phyloP scores from a whole-genome alignment of 2,888 invertebrate species.

The Troides aeacus region DNA sequence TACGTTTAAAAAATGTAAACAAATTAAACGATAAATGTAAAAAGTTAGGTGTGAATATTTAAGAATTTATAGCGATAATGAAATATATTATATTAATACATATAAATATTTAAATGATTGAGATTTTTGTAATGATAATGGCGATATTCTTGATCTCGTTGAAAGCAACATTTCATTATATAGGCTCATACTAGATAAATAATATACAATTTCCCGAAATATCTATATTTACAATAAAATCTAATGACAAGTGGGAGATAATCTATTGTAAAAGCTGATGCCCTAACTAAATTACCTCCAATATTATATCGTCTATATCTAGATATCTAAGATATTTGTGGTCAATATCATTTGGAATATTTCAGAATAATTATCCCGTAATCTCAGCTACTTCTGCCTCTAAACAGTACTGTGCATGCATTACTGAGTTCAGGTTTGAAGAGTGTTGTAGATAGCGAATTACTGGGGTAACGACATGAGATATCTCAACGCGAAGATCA shows the following conservation, averaged over 20 bases:
- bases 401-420: no score
- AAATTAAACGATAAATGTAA: conserved; percentile 39
- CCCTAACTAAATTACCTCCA: background rate
- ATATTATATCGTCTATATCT: background rate
- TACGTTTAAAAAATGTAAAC: conserved; percentile 85
- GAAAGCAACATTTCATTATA: background rate
- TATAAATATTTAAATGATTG: background rate
- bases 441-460: no score
- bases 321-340: background rate
- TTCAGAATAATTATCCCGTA: no score
- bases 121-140: background rate
- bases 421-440: no score
- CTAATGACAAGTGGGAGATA: background rate
- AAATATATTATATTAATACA: background rate
- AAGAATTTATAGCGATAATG: background rate
- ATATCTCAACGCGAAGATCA: no score
- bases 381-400: no score
- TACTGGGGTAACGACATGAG: no score
- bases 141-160: background rate
- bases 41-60: background rate
- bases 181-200: background rate
- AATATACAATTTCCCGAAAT: background rate
- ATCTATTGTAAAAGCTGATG: background rate
- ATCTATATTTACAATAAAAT: background rate
- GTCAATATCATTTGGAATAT: background rate